These are phyloP conservation scores for Sinopyrophorus schimmeli DNA, from an alignment of 2,888 invertebrate genomes.

Conservation along the genomic window DNA sequence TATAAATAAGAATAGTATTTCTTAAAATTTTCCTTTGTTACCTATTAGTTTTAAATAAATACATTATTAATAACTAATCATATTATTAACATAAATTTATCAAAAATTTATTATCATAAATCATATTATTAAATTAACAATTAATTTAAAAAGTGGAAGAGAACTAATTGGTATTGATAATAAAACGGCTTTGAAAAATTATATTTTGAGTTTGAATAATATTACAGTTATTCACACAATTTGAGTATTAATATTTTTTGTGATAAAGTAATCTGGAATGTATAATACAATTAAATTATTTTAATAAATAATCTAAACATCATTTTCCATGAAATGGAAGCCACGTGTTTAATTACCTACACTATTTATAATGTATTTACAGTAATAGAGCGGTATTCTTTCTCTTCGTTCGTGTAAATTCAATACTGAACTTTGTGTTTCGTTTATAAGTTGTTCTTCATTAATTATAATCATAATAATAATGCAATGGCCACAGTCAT, in stretches of 20 bases:
- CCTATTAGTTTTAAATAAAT: no score
- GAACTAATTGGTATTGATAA: no score
- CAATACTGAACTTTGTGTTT: slow-evolving; percentile 48
- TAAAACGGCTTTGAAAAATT: slow-evolving; percentile 47
- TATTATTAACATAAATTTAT: no score
- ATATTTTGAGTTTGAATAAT: slow-evolving; percentile 46
- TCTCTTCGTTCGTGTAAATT: slow-evolving; percentile 41
- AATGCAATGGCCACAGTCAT: slow-evolving; percentile 47
- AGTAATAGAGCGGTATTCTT: slow-evolving; percentile 42
- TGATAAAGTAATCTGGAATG: slow-evolving; percentile 48
- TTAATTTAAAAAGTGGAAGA: no score
- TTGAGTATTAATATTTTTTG: slow-evolving; percentile 50
- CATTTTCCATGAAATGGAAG: slow-evolving; percentile 42
- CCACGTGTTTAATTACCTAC: slow-evolving; percentile 41
- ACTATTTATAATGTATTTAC: slow-evolving; percentile 40
- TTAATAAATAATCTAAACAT: slow-evolving; percentile 41
- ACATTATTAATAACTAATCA: no score
- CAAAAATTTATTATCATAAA: no score
- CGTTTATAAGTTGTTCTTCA: no score
- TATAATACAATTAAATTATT: slow-evolving; percentile 40
- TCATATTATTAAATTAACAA: no score
- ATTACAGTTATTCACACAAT: slow-evolving; percentile 50
- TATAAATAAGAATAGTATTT: no score
- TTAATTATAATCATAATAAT: no score
- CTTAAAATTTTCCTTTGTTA: no score